Evolutionary conservation across 2,797 vertebrate species (phyloP).

Genomic region (Sebastes elongatus): DNA sequence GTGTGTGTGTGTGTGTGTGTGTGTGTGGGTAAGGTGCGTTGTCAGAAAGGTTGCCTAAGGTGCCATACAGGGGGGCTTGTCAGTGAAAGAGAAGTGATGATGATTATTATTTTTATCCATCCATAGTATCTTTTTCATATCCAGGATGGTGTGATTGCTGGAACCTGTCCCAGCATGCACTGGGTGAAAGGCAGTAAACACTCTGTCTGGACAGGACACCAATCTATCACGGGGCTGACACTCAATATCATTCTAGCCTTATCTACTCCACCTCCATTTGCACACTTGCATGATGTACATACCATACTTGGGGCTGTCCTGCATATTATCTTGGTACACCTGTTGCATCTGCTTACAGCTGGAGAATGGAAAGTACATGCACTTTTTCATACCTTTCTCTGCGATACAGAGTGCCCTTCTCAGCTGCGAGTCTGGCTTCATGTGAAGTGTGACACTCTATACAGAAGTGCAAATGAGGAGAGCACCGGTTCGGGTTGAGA

Average conservation of each 20-base stretch:
- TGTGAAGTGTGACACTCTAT: constrained; percentile 12
- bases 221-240: constrained; percentile 8
- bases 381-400: neutral
- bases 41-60: neutral
- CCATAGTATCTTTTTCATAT: constrained; percentile 9
- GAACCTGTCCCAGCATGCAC: constrained; percentile 7
- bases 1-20: neutral
- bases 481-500: neutral
- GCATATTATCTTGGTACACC: neutral
- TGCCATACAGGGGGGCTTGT: neutral
- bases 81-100: neutral
- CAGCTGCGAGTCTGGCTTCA: neutral
- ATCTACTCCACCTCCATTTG: neutral
- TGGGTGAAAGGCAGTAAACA: constrained; percentile 34
- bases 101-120: constrained; percentile 20
- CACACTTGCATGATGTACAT: neutral
- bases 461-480: constrained; percentile 19
- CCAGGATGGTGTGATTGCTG: constrained; percentile 9
- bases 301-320: neutral
- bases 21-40: neutral
- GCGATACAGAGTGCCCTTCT: neutral
- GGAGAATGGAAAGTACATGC: neutral
- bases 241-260: neutral
- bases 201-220: neutral
- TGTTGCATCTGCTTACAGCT: constrained; percentile 6